A percentile compares a stretch with the other conserved stretches of the same genome.
Conservation (phyloP, 2,888 invertebrate species). For the Panzeria rudis region DNA sequence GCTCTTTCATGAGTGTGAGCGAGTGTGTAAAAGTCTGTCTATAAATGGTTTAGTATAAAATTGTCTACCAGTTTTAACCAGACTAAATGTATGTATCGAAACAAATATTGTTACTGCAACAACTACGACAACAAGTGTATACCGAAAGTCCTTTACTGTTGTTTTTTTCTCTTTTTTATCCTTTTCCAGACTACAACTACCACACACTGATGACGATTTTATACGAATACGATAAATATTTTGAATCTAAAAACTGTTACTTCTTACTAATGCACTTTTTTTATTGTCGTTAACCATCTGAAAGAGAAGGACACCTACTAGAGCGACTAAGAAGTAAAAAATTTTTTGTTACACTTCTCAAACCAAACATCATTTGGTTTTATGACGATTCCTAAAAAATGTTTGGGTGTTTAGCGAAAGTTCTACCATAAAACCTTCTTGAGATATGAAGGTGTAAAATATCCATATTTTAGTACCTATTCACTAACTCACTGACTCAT, state of each 20-base stretch:
- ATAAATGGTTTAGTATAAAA: slow-evolving; percentile 44
- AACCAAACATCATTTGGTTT: too few relatives aligned
- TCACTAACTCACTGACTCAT: too few relatives aligned
- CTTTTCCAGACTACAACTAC: slow-evolving; percentile 51
- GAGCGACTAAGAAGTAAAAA: too few relatives aligned
- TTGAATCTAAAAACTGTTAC: slow-evolving; percentile 53
- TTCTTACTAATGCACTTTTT: slow-evolving; percentile 15
- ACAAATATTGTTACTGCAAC: slow-evolving; percentile 50
- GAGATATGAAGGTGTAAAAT: too few relatives aligned
- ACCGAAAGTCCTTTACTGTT: slow-evolving; percentile 43
- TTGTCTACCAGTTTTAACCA: slow-evolving; percentile 69
- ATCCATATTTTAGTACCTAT: too few relatives aligned
- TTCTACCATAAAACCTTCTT: too few relatives aligned
- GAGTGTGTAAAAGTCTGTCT: slow-evolving; percentile 23
- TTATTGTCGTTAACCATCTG: slow-evolving; percentile 17
- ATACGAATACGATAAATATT: slow-evolving; percentile 40
- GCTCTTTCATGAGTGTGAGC: slow-evolving; percentile 28
- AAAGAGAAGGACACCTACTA: background rate
- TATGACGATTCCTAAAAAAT: too few relatives aligned
- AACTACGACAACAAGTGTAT: slow-evolving; percentile 49
- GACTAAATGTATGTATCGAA: slow-evolving; percentile 47
- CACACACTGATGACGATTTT: slow-evolving; percentile 27
- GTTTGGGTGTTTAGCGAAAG: too few relatives aligned
- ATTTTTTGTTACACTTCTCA: too few relatives aligned
- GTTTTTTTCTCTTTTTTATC: background rate